phyloP scores from a whole-genome alignment of 2,113 vertebrate genomes.

The Alligator mississippiensis region DNA sequence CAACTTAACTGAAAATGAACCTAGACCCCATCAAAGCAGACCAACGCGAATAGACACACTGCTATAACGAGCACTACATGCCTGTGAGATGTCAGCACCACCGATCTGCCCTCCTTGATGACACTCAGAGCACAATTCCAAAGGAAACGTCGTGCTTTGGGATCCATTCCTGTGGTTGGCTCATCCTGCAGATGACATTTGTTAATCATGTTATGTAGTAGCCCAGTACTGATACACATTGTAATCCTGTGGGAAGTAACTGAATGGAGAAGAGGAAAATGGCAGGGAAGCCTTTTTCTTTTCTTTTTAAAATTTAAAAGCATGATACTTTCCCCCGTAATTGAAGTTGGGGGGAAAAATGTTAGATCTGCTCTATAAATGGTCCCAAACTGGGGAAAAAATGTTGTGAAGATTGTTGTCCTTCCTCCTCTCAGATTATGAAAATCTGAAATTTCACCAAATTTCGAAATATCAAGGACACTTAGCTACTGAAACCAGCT shows the following conservation, averaged over 20 bases:
- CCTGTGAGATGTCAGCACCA: slow-evolving; percentile 98
- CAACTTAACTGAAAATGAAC: not conserved
- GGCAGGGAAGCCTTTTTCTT: not conserved
- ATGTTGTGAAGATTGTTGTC: not conserved
- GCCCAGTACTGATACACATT: not conserved
- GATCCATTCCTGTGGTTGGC: slow-evolving; percentile 98
- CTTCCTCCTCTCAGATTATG: not conserved
- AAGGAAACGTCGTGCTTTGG: slow-evolving; percentile 93
- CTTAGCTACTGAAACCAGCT: not conserved
- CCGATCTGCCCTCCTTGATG: slow-evolving; percentile 94
- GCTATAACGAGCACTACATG: slow-evolving; percentile 16
- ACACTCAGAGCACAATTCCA: slow-evolving; percentile 95
- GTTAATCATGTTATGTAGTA: not conserved
- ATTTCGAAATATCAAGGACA: not conserved
- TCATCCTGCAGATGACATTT: slow-evolving; percentile 85
- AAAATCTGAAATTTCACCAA: not conserved
- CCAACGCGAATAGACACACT: not conserved
- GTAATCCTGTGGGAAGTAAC: not conserved
- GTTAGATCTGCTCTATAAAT: not conserved
- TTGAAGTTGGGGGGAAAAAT: not conserved
- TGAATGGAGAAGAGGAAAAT: not conserved
- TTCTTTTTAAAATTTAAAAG: not conserved
- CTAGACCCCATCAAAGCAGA: not conserved
- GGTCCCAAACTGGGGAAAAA: not conserved
- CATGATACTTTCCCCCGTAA: not conserved